Percentiles rank a stretch among this genome's conserved stretches.
phyloP scores from a whole-genome alignment of 2,888 invertebrate genomes.

The Hemaris fuciformis region DNA sequence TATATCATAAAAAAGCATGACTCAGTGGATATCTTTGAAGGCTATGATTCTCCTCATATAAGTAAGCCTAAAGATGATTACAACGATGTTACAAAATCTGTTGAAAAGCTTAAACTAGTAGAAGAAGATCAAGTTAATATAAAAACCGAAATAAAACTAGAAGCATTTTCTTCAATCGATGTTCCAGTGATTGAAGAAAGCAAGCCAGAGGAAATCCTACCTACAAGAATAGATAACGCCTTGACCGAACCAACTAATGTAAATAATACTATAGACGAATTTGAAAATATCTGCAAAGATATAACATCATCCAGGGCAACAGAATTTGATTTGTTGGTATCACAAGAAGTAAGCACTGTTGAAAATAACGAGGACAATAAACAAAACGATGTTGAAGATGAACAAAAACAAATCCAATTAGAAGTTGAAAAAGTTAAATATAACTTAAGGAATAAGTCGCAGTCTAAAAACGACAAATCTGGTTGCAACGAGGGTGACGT shows the following conservation, averaged over 20 bases:
- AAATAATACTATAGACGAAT: slow-evolving; percentile 61
- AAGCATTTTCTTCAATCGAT: slow-evolving; percentile 19
- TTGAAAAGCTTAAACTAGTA: background rate
- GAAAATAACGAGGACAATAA: slow-evolving; percentile 16
- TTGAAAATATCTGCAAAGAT: slow-evolving; percentile 67
- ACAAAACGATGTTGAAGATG: slow-evolving; percentile 8
- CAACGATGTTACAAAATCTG: slow-evolving; percentile 21
- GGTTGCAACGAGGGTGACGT: slow-evolving; percentile 29
- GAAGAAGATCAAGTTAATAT: slow-evolving; percentile 14
- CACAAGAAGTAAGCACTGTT: slow-evolving; percentile 33
- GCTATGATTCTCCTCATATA: slow-evolving; percentile 42
- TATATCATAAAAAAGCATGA: slow-evolving; percentile 40
- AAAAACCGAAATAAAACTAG: slow-evolving; percentile 27
- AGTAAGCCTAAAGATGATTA: slow-evolving; percentile 27
- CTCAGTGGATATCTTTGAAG: slow-evolving; percentile 64
- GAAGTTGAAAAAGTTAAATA: slow-evolving; percentile 42
- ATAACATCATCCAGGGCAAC: slow-evolving; percentile 57
- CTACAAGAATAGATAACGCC: slow-evolving; percentile 12
- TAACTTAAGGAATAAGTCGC: slow-evolving; percentile 52
- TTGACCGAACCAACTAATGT: slow-evolving; percentile 20
- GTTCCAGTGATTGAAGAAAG: background rate
- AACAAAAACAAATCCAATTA: slow-evolving; percentile 17
- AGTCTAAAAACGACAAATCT: slow-evolving; percentile 22
- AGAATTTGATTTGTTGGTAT: slow-evolving; percentile 60
- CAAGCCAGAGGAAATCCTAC: background rate